Evolutionary conservation across 2,888 invertebrate genomes (phyloP), one percentile per base, ranked within the genome.

Genomic region (Lycophotia porphyrea): DNA sequence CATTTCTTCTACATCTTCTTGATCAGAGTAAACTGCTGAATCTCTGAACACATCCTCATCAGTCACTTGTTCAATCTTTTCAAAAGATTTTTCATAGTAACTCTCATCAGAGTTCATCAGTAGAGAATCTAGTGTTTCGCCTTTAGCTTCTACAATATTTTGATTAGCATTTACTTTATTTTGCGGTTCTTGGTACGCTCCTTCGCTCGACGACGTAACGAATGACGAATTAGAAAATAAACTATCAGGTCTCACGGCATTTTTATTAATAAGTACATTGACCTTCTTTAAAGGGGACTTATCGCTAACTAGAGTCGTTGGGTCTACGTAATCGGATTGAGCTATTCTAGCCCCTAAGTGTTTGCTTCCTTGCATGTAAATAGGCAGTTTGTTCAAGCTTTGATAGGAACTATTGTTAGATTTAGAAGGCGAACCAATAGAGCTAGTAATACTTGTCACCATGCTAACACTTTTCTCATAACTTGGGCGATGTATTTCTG

Each of bases 341-440:
- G 99, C 99, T 91, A 99, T 98, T 83, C 99, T 97, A 60, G 98
- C 99, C 0, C 99, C 99, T 85, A 98, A 97, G 78, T 97, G 97
- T 84, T 98, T 98, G 86, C 98, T 98, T 21, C 98, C 98, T 93
- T 98, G 98, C 90, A 98, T 98, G 90, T 98, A 98, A 78, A 97
- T 95, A 27, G 97, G 97, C 39, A 97, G 89, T 90, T 97, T 97
- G 74, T 96, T 95, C 36, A 95, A 84, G 80, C 92, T 96, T 86
- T 96, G 95, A 77, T 93, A 92, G 24, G 94, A 95, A 89, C 92
- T 95, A 80, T 94, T 94, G 74, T 91, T 94, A 4, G 94, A 94
- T 91, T 94, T 96, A 0, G 92, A 91, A 36, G 95, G 95, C 1
- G 95, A 94, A 49, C 90, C 87, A 0, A 90, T 81, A 11, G 92